These are phyloP conservation scores for Cranoglanis bouderius DNA, from an alignment of 2,113 vertebrate genomes.

Conservation along the genomic window DNA sequence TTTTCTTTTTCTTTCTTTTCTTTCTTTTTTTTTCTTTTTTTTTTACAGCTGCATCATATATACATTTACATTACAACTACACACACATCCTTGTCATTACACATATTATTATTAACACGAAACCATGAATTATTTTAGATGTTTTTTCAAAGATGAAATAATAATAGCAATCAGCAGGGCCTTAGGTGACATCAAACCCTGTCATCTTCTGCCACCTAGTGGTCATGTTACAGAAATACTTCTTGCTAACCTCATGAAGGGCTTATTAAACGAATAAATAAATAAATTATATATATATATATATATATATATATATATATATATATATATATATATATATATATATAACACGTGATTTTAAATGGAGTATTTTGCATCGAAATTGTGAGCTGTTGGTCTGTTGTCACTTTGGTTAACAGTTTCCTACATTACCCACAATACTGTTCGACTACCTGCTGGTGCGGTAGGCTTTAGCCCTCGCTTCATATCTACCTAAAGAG, in stretches of 20 bases:
- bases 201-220: conserved; percentile 19
- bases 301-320: too few relatives aligned
- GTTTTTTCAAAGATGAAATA: not conserved
- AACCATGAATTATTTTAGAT: not conserved
- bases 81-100: not conserved
- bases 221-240: not conserved
- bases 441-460: not conserved
- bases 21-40: not conserved
- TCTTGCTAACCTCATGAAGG: not conserved
- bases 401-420: not conserved
- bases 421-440: not conserved
- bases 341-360: not conserved
- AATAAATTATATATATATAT: too few relatives aligned
- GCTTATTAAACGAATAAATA: not conserved
- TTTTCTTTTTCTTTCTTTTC: not conserved
- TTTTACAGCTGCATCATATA: not conserved
- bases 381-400: not conserved
- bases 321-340: too few relatives aligned
- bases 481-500: not conserved
- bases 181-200: not conserved
- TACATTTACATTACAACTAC: not conserved
- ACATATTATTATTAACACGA: not conserved
- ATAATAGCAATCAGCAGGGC: not conserved
- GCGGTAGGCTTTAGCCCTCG: not conserved
- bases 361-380: not conserved